Conservation (phyloP, 2,797 vertebrate species). For the Cichlasoma orientale region DNA sequence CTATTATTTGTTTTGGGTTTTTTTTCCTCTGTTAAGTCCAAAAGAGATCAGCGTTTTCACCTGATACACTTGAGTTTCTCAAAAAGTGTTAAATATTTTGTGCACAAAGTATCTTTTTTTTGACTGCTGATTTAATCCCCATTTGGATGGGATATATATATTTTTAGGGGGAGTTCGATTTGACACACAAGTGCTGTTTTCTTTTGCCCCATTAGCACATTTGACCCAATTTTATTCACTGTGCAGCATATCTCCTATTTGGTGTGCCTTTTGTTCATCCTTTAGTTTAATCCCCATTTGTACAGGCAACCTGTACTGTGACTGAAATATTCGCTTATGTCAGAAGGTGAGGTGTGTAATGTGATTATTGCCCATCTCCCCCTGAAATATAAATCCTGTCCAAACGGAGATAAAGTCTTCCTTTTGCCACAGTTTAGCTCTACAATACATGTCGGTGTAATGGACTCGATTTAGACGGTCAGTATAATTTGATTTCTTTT, state of each 20-base stretch:
- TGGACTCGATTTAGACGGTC: background rate
- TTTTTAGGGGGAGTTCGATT: background rate
- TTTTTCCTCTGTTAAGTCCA: background rate
- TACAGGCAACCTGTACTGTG: background rate
- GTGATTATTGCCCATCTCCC: background rate
- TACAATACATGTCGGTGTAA: background rate
- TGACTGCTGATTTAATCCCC: background rate
- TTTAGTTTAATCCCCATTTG: background rate
- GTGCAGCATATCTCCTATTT: background rate
- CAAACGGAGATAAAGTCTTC: background rate
- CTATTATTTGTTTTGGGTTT: no score
- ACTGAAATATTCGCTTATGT: background rate
- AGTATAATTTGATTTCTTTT: background rate
- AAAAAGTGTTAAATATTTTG: constrained; percentile 10
- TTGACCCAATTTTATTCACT: background rate
- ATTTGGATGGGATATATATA: background rate
- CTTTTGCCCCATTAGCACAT: background rate
- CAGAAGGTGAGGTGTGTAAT: background rate
- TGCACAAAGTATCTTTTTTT: background rate
- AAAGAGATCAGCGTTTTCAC: background rate
- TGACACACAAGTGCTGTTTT: background rate
- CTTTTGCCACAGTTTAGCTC: background rate
- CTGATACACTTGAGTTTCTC: background rate
- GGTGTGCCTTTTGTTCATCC: background rate
- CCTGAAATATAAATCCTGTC: constrained; percentile 1